Evolutionary conservation across 1,140 invertebrate genomes (phyloP), one percentile per base, ranked within the genome.

Genomic region (Ostrea edulis): DNA sequence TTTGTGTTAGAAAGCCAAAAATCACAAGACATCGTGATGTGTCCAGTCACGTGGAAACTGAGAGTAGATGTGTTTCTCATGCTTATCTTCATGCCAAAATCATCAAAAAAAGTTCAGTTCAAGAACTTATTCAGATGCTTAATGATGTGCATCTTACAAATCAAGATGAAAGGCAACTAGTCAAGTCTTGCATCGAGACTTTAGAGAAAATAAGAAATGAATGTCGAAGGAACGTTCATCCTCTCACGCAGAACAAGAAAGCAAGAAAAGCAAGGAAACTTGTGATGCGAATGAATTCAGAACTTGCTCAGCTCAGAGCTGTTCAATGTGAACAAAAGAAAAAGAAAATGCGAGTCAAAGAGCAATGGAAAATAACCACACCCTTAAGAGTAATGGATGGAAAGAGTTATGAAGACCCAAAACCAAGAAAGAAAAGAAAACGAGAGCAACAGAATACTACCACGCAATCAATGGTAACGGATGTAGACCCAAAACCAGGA

Each of bases 191-290:
- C 14, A 14, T 77, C 8, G 17, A 77, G 29, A 3, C 68, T 4
- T 35, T 77, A 35, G 2, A 35, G 68, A 29, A 77, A 77, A 11
- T 77, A 25, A 35, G 35, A 77, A 8, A 35, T 17, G 68, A 35
- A 35, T 77, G 22, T 29, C 8, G 11, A 9, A 77, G 35, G 29
- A 77, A 77, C 5, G 68, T 62, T 17, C 55, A 17, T 62, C 55
- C 55, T n/a, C 55, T 62, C 55, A 62, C 22, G 12, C 68, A 77
- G 25, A 77, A 77, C 25, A 77, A 77, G 29, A 77, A 77, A 14
- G 14, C 35, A 17, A 77, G 29, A 25, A 25, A 25, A 29, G 68
- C 68, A 29, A 22, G 68, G 29, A 77, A 77, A 77, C 68, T 77
- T 35, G 29, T 77, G 14, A 77, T 11, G 29, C 11, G 11, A 14